phyloP scores from a whole-genome alignment of 2,113 vertebrate species.

The Apodemus speciosus region DNA sequence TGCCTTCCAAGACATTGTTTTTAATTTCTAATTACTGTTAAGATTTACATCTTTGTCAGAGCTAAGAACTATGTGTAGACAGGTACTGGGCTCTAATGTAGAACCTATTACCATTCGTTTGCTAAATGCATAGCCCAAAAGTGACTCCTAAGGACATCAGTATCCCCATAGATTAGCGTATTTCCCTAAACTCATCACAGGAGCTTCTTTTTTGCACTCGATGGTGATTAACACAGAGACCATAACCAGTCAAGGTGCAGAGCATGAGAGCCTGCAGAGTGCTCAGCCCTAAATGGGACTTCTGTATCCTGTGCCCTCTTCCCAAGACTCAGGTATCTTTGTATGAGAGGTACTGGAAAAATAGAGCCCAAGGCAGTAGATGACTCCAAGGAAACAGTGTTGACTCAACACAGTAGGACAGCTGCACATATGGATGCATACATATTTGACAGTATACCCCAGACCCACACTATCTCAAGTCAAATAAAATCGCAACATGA shows the following conservation, averaged over 20 bases:
- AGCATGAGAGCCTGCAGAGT: too few species aligned
- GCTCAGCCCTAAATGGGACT: not conserved
- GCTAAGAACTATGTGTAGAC: not conserved
- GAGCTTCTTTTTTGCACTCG: not conserved
- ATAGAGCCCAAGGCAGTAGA: not conserved
- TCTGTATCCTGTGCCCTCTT: not conserved
- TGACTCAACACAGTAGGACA: not conserved
- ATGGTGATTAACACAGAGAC: not conserved
- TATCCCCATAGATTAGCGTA: not conserved
- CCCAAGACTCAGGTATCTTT: not conserved
- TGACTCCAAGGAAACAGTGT: not conserved
- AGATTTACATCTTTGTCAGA: not conserved
- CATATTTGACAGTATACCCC: not conserved
- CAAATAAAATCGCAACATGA: not conserved
- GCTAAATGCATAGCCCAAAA: not conserved
- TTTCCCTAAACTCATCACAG: too few species aligned
- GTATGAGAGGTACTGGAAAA: not conserved
- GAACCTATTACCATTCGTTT: not conserved
- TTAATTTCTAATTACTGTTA: not conserved
- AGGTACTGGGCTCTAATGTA: not conserved
- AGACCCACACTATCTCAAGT: not conserved
- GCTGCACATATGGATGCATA: not conserved
- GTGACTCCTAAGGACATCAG: not conserved
- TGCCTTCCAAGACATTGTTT: not conserved
- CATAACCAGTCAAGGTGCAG: not conserved